Conservation (phyloP, 2,888 invertebrate genomes). For the Dicyrtomina minuta region DNA sequence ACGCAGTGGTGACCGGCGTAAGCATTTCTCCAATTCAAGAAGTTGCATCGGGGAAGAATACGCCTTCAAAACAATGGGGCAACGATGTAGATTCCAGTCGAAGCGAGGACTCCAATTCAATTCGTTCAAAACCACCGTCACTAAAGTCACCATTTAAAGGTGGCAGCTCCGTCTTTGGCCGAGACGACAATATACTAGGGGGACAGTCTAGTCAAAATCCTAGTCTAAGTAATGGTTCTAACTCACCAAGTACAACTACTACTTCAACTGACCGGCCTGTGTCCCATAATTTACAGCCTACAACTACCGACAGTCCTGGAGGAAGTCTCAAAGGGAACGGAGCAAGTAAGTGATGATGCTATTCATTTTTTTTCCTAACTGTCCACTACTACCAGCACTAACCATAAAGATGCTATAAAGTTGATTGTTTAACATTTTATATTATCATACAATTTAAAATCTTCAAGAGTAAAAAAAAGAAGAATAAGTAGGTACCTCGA, state of each 20-base stretch:
- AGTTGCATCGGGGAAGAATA: conserved; percentile 9
- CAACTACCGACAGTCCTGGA: background rate
- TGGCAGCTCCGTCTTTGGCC: background rate
- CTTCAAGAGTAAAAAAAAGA: too few relatives aligned
- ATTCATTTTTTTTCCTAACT: too few relatives aligned
- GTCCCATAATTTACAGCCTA: conserved; percentile 14
- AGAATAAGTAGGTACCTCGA: too few relatives aligned
- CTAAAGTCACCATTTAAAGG: conserved; percentile 15
- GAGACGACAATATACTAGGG: background rate
- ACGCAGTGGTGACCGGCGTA: conserved; percentile 21
- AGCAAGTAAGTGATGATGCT: conserved; percentile 25
- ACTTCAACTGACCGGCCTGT: conserved; percentile 19
- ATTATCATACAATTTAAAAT: too few relatives aligned
- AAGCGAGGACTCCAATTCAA: background rate
- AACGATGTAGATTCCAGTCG: conserved; percentile 10
- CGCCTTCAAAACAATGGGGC: conserved; percentile 18
- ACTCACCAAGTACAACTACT: conserved; percentile 24
- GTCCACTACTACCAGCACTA: too few relatives aligned
- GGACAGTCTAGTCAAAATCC: conserved; percentile 30
- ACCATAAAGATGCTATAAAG: too few relatives aligned
- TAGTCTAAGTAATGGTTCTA: conserved; percentile 24
- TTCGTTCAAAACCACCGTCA: conserved; percentile 18
- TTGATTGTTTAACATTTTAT: too few relatives aligned
- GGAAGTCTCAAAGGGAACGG: background rate
- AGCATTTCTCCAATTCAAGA: conserved; percentile 27